Evolutionary conservation across 2,113 vertebrate species (phyloP).

Genomic region (Amphiprion percula): DNA sequence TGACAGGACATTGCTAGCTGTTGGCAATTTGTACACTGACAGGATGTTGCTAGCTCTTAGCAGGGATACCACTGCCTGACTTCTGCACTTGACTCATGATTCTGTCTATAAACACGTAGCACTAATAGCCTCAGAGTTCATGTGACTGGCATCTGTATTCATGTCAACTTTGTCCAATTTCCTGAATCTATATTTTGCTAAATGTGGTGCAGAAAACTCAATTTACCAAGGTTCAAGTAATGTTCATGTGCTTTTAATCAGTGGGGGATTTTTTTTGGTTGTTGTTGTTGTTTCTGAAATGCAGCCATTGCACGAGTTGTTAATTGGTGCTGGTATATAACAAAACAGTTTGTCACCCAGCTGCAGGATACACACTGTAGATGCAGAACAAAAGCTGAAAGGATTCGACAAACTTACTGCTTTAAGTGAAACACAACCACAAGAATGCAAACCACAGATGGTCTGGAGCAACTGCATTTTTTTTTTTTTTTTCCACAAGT

Average conservation of each 20-base stretch:
- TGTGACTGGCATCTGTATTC: not conserved
- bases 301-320: slow-evolving; percentile 7
- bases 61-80: not conserved
- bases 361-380: not conserved
- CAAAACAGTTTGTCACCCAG: not conserved
- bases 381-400: not conserved
- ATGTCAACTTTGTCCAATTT: not conserved
- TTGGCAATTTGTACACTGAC: not conserved
- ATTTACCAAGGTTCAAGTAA: not conserved
- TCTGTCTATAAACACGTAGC: slow-evolving; percentile 2
- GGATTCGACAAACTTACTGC: slow-evolving; percentile 5
- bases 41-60: not conserved
- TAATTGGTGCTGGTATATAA: slow-evolving; percentile 11
- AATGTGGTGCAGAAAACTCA: slow-evolving; percentile 14
- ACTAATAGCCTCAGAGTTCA: not conserved
- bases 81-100: slow-evolving; percentile 7
- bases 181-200: not conserved
- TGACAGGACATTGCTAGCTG: not conserved
- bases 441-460: not conserved
- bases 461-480: slow-evolving; percentile 3
- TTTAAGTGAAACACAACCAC: not conserved
- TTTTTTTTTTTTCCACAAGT: not conserved
- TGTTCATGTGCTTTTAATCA: slow-evolving; percentile 49
- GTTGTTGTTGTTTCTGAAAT: not conserved
- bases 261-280: not conserved